phyloP scores from a whole-genome alignment of 92 coral and sea anemone genomes.

The Epizoanthus scotinus region DNA sequence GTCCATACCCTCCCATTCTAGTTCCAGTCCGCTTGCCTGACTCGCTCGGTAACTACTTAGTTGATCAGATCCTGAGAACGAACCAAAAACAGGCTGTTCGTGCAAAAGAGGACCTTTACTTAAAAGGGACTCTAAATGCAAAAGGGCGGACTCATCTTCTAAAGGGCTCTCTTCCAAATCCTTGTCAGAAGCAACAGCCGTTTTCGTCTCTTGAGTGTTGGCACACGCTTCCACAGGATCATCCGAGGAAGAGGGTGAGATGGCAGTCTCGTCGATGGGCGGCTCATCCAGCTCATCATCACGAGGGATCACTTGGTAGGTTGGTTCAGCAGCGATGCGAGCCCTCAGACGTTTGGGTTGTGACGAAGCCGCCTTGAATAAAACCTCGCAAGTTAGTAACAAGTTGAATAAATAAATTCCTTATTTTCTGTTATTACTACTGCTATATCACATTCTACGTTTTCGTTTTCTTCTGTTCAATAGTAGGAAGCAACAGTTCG shows the following conservation, averaged over 20 bases:
- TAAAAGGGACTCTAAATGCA: background rate
- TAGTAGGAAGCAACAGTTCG: too few relatives aligned
- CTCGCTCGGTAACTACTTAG: slow-evolving; percentile 9
- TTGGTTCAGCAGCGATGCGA: background rate
- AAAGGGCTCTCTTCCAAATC: slow-evolving; percentile 3
- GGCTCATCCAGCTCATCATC: background rate
- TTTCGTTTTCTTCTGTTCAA: too few relatives aligned
- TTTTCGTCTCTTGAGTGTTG: background rate
- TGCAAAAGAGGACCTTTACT: slow-evolving; percentile 4
- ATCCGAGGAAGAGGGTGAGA: background rate
- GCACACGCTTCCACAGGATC: background rate
- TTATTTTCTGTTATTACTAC: too few relatives aligned
- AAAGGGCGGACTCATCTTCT: slow-evolving; percentile 9
- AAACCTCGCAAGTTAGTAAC: too few relatives aligned
- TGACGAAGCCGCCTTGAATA: background rate
- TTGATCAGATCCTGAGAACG: slow-evolving; percentile 1
- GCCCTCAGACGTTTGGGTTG: background rate
- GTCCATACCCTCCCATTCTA: slow-evolving; percentile 33
- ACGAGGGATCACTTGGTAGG: slow-evolving; percentile 2
- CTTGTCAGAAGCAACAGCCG: background rate
- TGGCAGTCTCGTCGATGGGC: too few relatives aligned
- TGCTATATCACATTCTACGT: too few relatives aligned
- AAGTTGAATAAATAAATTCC: too few relatives aligned
- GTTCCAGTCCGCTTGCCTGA: slow-evolving; percentile 22
- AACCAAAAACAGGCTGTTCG: background rate